These are phyloP conservation scores for Crax fasciolata DNA, from an alignment of 2,797 vertebrate genomes.

Conservation along the genomic window DNA sequence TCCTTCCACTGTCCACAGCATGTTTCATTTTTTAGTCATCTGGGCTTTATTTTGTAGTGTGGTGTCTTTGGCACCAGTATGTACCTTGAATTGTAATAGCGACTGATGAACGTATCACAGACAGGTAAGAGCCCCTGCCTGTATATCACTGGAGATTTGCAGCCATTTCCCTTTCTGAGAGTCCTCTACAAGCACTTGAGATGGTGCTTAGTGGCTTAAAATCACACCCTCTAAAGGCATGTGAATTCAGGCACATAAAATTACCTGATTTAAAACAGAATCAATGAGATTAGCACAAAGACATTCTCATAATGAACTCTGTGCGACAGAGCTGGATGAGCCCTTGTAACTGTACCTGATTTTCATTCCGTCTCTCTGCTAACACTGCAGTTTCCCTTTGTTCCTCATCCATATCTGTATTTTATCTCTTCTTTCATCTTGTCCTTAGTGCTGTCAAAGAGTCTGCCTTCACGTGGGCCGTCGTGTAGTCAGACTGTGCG, in stretches of 20 bases:
- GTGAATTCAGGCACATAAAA: background rate
- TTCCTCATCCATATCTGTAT: constrained; percentile 26
- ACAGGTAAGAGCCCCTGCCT: background rate
- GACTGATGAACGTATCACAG: background rate
- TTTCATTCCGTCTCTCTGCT: constrained; percentile 28
- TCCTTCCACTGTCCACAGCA: background rate
- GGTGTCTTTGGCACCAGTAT: background rate
- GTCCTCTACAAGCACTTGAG: background rate
- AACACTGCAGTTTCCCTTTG: constrained; percentile 17
- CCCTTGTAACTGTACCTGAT: background rate
- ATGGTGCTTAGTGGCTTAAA: background rate
- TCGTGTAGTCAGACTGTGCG: background rate
- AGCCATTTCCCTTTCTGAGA: background rate
- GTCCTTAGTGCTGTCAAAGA: constrained; percentile 31
- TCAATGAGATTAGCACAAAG: background rate
- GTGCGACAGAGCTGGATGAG: background rate
- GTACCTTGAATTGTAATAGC: background rate
- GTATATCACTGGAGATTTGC: background rate
- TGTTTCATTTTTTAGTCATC: background rate
- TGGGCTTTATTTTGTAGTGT: background rate
- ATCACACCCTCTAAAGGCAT: background rate
- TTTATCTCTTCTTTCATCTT: constrained; percentile 12
- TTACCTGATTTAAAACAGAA: background rate
- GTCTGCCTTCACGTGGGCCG: background rate
- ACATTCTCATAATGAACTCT: background rate